Base-by-base conservation (phyloP, 2,888 invertebrate genomes). In the Rhagonycha lutea region DNA sequence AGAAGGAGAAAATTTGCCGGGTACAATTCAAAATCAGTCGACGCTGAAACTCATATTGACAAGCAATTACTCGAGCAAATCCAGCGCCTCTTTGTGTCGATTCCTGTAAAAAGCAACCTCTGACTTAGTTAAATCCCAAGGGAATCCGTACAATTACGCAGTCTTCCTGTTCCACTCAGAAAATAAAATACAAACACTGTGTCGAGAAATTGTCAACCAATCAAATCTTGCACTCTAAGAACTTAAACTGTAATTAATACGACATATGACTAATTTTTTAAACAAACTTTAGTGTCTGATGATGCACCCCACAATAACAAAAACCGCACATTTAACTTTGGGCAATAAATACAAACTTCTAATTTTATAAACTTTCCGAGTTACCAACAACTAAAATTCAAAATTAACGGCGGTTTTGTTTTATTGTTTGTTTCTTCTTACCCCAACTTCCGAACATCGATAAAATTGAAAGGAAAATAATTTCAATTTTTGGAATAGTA, bases 61-160 rank as follows among this genome's bases (percentile, higher is more conserved):
- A 74, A 74, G 77, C 77, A 77, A 77, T 77, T 77, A 77, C 77
- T 77, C 74, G 74, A 77, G 74, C 74, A 74, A 76, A 77, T 74
- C 74, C 77, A 62, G 71, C 68, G 68, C 74, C 76, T 75, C 72
- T 73, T 75, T 78, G 71, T 75, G 78, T 73, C 68, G 73, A 69
- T 72, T 72, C 73, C 70, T 65, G 75, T 75, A 78, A 78, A 78
- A 78, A 73, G 71, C 73, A 72, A 61, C 69, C 72, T 71, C 72
- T 70, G 71, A 78, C 75, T 78, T 77, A 67, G 75, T 73, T 69
- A 75, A 65, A 60, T 77, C 77, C 75, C 73, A 24, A 12, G 75
- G 75, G 77, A 70, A 18, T 32, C 65, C 32, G 61, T 28, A 73
- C 77, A 77, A 77, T 77, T 77, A 77, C 77, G 62, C 47, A 61